Conservation (phyloP, 2,888 invertebrate genomes). For the Heliconius aoede region DNA sequence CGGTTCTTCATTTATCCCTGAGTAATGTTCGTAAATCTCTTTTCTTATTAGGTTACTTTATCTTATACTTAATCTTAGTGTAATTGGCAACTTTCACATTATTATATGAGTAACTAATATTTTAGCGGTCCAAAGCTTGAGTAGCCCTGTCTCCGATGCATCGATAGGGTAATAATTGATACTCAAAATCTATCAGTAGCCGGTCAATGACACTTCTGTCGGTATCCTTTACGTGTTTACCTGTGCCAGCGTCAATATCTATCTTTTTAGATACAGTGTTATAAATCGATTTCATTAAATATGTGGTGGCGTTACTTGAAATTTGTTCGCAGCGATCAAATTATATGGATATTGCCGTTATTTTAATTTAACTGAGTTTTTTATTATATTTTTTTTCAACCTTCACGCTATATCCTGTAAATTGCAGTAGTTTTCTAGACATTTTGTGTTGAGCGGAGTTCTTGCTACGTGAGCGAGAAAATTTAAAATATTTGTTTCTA, state of each 20-base stretch:
- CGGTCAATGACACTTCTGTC: conserved; percentile 41
- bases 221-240: conserved; percentile 25
- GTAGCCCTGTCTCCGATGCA: background rate
- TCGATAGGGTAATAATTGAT: conserved; percentile 35
- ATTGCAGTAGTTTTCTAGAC: background rate
- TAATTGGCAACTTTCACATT: too few relatives aligned
- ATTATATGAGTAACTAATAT: background rate
- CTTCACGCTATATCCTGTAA: background rate
- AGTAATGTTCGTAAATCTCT: background rate
- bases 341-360: background rate
- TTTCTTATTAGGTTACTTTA: background rate
- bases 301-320: conserved; percentile 6
- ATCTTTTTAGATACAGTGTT: conserved; percentile 17
- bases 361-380: background rate
- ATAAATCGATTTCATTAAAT: conserved; percentile 21
- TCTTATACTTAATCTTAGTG: too few relatives aligned
- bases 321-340: background rate
- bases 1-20: background rate
- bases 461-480: background rate
- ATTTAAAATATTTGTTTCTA: background rate
- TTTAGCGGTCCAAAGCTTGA: background rate
- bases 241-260: background rate
- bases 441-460: background rate
- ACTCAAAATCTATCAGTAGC: conserved; percentile 49
- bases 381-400: background rate